phyloP scores from a whole-genome alignment of 2,113 vertebrate genomes.

The Barbus barbus region DNA sequence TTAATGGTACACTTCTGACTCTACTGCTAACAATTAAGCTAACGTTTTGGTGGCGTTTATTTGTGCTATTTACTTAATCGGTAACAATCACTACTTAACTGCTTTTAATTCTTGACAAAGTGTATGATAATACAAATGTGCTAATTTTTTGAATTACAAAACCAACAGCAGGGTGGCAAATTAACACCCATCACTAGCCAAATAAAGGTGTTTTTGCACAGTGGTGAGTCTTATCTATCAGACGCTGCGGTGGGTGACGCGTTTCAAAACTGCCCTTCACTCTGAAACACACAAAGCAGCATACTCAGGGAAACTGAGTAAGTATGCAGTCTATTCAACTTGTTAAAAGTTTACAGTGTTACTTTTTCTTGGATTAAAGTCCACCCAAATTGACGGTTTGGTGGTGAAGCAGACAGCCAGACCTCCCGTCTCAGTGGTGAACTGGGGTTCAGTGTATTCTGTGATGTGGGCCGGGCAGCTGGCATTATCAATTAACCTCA shows the following conservation, averaged over 20 bases:
- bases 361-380: background rate
- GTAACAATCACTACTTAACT: background rate
- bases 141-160: background rate
- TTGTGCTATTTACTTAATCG: background rate
- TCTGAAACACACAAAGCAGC: background rate
- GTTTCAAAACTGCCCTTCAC: background rate
- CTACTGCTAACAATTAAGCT: background rate
- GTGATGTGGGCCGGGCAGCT: constrained; percentile 18
- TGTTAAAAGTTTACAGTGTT: background rate
- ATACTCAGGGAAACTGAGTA: background rate
- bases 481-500: constrained; percentile 37
- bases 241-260: background rate
- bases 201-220: background rate
- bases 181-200: background rate
- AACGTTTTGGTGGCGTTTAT: background rate
- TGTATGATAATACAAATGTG: background rate
- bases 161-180: background rate
- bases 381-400: background rate
- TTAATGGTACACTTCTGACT: background rate
- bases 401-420: constrained; percentile 4
- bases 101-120: background rate
- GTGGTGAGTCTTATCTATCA: background rate
- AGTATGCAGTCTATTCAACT: background rate
- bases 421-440: background rate
- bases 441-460: background rate